phyloP scores from a whole-genome alignment of 2,888 invertebrate species.

The Tipula helvola region DNA sequence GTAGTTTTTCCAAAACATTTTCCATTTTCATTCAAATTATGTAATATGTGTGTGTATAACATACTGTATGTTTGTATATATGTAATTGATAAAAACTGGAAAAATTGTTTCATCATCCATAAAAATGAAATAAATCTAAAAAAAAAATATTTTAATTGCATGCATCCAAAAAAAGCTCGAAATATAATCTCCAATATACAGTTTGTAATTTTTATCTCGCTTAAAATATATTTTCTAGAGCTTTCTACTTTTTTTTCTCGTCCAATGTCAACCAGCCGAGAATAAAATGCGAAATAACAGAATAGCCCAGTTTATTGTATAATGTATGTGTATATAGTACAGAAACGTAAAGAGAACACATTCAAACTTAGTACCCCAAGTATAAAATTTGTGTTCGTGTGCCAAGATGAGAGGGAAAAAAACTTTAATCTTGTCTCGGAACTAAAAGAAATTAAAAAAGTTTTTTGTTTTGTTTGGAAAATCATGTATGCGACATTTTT shows the following conservation, averaged over 20 bases:
- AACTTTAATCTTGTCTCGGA: not conserved
- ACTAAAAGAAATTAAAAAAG: not conserved
- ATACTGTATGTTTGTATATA: not conserved
- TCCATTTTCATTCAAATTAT: not conserved
- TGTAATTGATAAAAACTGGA: not conserved
- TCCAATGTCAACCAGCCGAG: not conserved
- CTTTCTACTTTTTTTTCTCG: not conserved
- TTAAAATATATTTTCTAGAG: not conserved
- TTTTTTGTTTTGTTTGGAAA: not conserved
- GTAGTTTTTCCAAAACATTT: not conserved
- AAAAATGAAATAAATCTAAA: not conserved
- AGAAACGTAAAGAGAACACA: not conserved
- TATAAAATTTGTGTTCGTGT: not conserved
- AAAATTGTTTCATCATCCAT: not conserved
- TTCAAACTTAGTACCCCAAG: not conserved
- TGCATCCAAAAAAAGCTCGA: not conserved
- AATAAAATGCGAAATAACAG: not conserved
- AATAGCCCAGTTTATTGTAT: not conserved
- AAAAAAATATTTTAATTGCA: not conserved
- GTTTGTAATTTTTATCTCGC: not conserved
- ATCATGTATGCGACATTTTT: not conserved
- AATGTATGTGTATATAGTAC: no score
- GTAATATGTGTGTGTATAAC: not conserved
- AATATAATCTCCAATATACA: not conserved
- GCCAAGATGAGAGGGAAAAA: not conserved